These are phyloP conservation scores for Melanophora roralis DNA, from an alignment of 2,888 invertebrate species.

Conservation along the genomic window DNA sequence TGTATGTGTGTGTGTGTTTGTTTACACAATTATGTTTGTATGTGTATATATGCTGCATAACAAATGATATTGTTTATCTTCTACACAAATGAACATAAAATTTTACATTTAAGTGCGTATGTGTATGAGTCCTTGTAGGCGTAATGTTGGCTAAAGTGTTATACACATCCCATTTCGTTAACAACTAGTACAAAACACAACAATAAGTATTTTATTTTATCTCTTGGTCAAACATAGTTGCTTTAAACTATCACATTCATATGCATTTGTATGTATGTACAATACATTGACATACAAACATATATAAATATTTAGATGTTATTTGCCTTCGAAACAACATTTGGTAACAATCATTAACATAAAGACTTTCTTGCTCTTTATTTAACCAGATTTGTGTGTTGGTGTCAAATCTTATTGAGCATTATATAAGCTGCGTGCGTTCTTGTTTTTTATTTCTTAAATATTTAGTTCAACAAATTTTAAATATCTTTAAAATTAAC, in stretches of 20 bases:
- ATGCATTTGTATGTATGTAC: too few relatives aligned
- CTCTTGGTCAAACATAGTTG: conserved; percentile 56
- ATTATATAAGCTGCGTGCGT: too few relatives aligned
- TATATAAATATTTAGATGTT: background rate
- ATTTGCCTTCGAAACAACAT: background rate
- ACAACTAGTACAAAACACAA: conserved; percentile 4
- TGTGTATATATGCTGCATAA: background rate
- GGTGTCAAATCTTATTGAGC: conserved; percentile 31
- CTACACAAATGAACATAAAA: conserved; percentile 4
- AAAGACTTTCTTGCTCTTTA: conserved; percentile 16
- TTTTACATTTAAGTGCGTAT: too few relatives aligned
- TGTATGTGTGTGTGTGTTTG: background rate
- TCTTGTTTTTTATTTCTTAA: too few relatives aligned
- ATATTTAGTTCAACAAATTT: too few relatives aligned
- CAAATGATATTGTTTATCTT: conserved; percentile 31
- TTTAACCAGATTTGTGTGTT: conserved; percentile 18
- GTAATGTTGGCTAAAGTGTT: conserved; percentile 17
- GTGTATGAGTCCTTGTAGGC: conserved; percentile 11
- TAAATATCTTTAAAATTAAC: too few relatives aligned
- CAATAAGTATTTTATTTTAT: conserved; percentile 49
- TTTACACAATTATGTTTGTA: background rate
- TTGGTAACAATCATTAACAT: background rate
- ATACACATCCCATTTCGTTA: conserved; percentile 54
- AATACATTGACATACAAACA: background rate
- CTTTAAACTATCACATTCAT: background rate